Percentiles rank a stretch among this genome's conserved stretches.
Conservation (phyloP, 2,113 vertebrate species). For the Nipponia nippon region DNA sequence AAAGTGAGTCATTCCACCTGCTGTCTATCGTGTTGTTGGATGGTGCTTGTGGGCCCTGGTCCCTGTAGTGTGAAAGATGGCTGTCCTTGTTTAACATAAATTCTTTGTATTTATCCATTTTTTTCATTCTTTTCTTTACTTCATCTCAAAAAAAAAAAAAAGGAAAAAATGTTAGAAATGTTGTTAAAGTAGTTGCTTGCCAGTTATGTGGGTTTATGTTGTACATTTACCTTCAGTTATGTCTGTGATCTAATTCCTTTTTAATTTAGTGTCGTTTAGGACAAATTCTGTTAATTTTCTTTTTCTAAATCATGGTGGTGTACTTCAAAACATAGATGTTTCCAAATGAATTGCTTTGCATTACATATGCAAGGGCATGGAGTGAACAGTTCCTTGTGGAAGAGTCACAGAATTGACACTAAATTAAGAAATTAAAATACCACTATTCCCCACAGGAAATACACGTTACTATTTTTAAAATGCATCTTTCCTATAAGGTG, state of each 20-base stretch:
- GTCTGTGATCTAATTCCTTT: conserved; percentile 79
- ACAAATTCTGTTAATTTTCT: conserved; percentile 87
- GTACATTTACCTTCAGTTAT: conserved; percentile 85
- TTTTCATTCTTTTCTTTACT: conserved; percentile 82
- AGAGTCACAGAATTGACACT: conserved; percentile 66
- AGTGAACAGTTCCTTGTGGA: conserved; percentile 73
- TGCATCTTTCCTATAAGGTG: conserved; percentile 66
- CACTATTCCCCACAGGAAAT: conserved; percentile 59
- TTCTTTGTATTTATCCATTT: conserved; percentile 84
- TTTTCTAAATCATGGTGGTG: conserved; percentile 74
- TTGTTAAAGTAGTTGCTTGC: conserved; percentile 88
- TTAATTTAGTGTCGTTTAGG: conserved; percentile 97
- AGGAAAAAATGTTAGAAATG: conserved; percentile 83
- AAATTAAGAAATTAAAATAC: conserved; percentile 56
- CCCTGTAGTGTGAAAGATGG: conserved; percentile 92
- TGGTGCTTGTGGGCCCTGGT: conserved; percentile 87
- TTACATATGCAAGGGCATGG: conserved; percentile 82
- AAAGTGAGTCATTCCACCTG: conserved; percentile 99
- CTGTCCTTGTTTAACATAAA: conserved; percentile 88
- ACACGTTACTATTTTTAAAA: conserved; percentile 17
- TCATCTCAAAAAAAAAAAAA: conserved; percentile 76
- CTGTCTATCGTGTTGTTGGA: conserved; percentile 90
- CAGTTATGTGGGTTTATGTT: conserved; percentile 88
- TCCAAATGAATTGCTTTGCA: conserved; percentile 79
- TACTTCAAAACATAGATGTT: conserved; percentile 73